Base-by-base conservation (phyloP, 2,888 invertebrate genomes). In the Campoplex capitator region DNA sequence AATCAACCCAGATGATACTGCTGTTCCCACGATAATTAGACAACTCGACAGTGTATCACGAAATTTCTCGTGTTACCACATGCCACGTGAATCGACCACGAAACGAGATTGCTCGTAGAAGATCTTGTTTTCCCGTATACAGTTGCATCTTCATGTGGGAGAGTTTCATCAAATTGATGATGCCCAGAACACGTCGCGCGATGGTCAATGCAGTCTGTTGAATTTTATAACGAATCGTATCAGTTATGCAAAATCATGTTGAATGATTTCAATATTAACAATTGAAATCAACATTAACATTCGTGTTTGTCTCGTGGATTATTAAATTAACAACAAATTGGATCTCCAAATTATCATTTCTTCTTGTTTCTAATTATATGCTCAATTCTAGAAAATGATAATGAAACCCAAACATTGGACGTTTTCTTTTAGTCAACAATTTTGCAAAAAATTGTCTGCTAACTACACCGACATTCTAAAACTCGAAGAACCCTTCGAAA, bases 21-120 rank as follows among this genome's bases (percentile, higher is more conserved):
- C 28, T 45, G 62, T 62, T 58, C 62, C 62, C 75, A 62, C 75
- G 45, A 75, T 75, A 84, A 84, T 79, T 80, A 84, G 79, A 67
- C 74, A 75, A 68, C 58, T 75, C 51, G 32, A 35, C 35, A 18
- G 48, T 79, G 74, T 70, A 62, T 79, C 74, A 28, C 58, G 56
- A 68, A 48, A 70, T 79, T 79, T 70, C 45, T 3, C 62, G 18
- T 23, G 23, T 32, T 38, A 45, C 45, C 62, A 16, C 45, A 32
- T 75, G 62, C 45, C 11, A 32, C 38, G 23, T 18, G 23, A 28
- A 32, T 23, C 75, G 18, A 75, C 62, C 18, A 75, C 45, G 23
- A 42, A 4, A 23, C 32, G 62, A 42, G 62, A 28, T 11, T 42
- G 56, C 32, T 45, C 45, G 58, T 38, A 45, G 23, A 38, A 23